phyloP scores from a whole-genome alignment of 2,888 invertebrate genomes.

The Tromatobia lineatoria region DNA sequence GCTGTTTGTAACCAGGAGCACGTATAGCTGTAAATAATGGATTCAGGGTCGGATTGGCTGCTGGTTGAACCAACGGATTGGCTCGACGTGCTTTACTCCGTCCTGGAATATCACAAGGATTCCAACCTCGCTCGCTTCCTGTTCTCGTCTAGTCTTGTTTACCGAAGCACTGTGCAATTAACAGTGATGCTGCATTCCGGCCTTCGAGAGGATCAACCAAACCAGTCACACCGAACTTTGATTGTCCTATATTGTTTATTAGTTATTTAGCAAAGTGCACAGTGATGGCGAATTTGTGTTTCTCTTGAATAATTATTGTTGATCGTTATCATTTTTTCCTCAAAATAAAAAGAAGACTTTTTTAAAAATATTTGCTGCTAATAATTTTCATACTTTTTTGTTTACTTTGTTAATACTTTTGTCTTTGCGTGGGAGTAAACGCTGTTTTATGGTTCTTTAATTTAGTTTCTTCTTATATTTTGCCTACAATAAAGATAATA shows the following conservation, averaged over 20 bases:
- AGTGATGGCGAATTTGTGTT: neutral
- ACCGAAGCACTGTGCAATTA: conserved; percentile 44
- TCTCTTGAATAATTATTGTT: neutral
- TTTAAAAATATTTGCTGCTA: too few relatives aligned
- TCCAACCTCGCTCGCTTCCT: neutral
- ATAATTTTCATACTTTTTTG: too few relatives aligned
- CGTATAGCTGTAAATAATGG: conserved; percentile 16
- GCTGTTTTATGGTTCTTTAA: too few relatives aligned
- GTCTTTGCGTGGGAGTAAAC: too few relatives aligned
- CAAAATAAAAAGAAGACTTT: too few relatives aligned
- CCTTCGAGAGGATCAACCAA: neutral
- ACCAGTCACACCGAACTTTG: neutral
- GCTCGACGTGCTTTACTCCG: conserved; percentile 38
- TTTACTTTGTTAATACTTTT: too few relatives aligned
- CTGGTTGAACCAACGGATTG: conserved; percentile 40
- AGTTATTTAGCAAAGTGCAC: neutral
- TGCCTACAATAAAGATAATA: too few relatives aligned
- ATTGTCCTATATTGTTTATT: neutral
- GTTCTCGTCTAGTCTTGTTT: neutral
- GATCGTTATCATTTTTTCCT: too few relatives aligned
- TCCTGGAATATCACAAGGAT: conserved; percentile 35
- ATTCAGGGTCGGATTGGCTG: conserved; percentile 47
- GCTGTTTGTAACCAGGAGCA: conserved; percentile 35
- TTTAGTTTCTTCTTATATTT: too few relatives aligned
- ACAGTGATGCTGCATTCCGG: conserved; percentile 9